Evolutionary conservation across 2,113 vertebrate species (phyloP), one percentile per base, ranked within the genome.

Genomic region (Platycercus adscitus): DNA sequence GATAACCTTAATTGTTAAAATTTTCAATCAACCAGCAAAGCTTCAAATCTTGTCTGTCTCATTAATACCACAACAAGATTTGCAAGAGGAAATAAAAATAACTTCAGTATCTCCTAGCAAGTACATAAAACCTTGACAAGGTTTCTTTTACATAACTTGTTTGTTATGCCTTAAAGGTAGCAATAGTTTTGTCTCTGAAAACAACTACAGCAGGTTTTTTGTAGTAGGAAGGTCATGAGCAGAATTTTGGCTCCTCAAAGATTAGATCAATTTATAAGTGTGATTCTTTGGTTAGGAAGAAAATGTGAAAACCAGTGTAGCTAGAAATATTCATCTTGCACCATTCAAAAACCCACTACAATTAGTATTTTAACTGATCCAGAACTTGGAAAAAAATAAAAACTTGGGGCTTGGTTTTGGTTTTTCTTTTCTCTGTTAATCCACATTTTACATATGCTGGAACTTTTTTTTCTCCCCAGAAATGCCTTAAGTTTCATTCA

Each of bases 131-230:
- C 5, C 20, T 33, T 64, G 10, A 83, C 72, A 86, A 49, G 11
- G 31, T 70, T 96, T 68, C 31, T 76, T 76, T 82, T 58, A 86
- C 73, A 20, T 63, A 70, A 64, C 28, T 72, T 79, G 28, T 49
- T 91, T 85, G 39, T 58, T 81, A 84, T 49, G n/a, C 71, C 80
- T 94, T 75, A 72, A 81, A 94, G 47, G 64, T 77, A 94, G 77
- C n/a, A 91, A 53, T 37, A 92, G 35, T 31, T 95, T 64, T 77
- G 61, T n/a, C 71, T 92, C 41, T 73, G 35, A 95, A 87, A 52
- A 44, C 10, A 68, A 65, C 41, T 64, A 44, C 4, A 70, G 63
- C n/a, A 68, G 11, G 1, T 5, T 8, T 71, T 29, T 75, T 82
- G 53, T n/a, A 53, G 33, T 4, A n/a, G 49, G 31, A 91, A 93